These are phyloP conservation scores for Drosophila limbata DNA, from an alignment of 2,888 invertebrate genomes.

Conservation along the genomic window DNA sequence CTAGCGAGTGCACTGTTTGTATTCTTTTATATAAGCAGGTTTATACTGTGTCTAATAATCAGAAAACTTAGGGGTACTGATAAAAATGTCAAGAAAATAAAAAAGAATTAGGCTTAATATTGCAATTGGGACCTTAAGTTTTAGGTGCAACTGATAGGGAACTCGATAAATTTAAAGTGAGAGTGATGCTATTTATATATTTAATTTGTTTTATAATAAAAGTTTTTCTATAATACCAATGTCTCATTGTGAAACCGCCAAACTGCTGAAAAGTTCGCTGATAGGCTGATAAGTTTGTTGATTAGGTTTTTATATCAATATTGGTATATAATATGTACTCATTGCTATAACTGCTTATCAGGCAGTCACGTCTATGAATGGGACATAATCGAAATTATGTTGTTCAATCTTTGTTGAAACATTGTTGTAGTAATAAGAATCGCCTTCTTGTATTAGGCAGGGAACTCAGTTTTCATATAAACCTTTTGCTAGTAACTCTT, in stretches of 20 bases:
- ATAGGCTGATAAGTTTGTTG: not conserved
- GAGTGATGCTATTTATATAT: not conserved
- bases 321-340: not conserved
- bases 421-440: not conserved
- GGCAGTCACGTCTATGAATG: not conserved
- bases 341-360: not conserved
- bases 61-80: slow-evolving; percentile 17
- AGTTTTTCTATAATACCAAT: not conserved
- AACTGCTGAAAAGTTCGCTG: not conserved
- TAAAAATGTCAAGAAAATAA: slow-evolving; percentile 1
- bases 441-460: not conserved
- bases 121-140: not conserved
- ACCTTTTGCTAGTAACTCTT: slow-evolving; percentile 13
- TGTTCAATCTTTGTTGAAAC: not conserved
- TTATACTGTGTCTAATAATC: not conserved
- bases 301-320: not conserved
- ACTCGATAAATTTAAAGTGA: not conserved
- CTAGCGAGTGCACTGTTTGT: slow-evolving; percentile 26
- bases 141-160: not conserved
- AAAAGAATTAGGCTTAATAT: slow-evolving; percentile 1
- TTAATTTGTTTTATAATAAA: not conserved
- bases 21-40: not conserved
- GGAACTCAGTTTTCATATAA: not conserved
- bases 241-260: not conserved
- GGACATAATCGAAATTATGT: no score